These are phyloP conservation scores for Drosophila neocordata DNA, from an alignment of 1,140 invertebrate genomes.

Conservation along the genomic window DNA sequence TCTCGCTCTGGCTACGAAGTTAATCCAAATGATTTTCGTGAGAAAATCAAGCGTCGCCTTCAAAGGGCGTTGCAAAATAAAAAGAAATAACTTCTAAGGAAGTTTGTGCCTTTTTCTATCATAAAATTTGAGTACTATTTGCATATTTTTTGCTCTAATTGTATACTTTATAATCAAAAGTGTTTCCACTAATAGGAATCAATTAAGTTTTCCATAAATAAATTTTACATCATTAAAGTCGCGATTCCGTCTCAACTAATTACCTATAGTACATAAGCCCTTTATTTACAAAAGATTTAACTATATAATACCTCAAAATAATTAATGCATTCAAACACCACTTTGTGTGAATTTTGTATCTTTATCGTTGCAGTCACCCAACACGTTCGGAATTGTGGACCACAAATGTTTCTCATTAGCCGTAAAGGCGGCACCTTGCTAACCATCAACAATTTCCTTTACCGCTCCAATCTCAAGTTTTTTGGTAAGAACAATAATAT, in stretches of 20 bases:
- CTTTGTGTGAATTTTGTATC: not conserved
- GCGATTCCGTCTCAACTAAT: conserved; percentile 6
- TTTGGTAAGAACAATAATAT: conserved; percentile 73
- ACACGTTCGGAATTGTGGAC: conserved; percentile 74
- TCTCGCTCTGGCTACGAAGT: conserved; percentile 20
- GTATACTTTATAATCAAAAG: conserved; percentile 4
- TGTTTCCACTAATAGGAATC: not conserved
- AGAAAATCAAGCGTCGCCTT: conserved; percentile 76
- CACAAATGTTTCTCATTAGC: conserved; percentile 77
- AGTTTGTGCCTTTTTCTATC: not conserved
- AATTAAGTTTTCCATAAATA: conserved; percentile 13
- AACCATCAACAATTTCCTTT: conserved; percentile 79
- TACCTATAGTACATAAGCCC: conserved; percentile 6
- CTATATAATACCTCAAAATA: not conserved
- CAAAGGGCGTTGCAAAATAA: conserved; percentile 74
- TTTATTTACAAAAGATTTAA: not conserved
- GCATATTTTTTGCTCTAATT: conserved; percentile 20
- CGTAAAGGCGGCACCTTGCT: conserved; percentile 78
- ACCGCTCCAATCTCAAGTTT: conserved; percentile 80
- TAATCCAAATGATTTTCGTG: conserved; percentile 73
- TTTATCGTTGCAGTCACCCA: conserved; percentile 65
- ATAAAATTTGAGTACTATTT: conserved; percentile 12
- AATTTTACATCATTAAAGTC: conserved; percentile 11
- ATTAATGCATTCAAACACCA: not conserved
- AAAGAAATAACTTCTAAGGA: conserved; percentile 59